Conservation (phyloP, 2,113 vertebrate genomes). For the Indicator maculatus region DNA sequence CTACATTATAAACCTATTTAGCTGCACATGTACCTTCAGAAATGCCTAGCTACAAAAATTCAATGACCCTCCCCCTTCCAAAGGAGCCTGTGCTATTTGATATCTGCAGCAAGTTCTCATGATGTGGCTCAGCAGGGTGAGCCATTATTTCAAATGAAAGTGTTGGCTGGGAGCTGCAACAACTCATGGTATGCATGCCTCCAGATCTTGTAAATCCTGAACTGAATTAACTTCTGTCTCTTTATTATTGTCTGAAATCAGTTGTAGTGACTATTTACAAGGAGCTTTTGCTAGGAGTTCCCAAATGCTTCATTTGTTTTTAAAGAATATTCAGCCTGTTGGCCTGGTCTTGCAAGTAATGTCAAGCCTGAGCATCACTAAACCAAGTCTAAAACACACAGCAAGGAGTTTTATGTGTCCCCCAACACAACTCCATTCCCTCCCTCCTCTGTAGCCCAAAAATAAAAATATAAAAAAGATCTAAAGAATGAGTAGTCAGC, state of each 20-base stretch:
- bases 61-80: neutral
- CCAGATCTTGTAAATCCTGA: neutral
- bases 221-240: slow-evolving; percentile 8
- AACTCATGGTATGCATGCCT: neutral
- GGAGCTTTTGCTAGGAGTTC: neutral
- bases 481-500: neutral
- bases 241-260: neutral
- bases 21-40: neutral
- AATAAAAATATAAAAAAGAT: neutral
- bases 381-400: neutral
- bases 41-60: slow-evolving; percentile 13
- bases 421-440: neutral
- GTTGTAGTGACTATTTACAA: neutral
- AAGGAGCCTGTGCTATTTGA: neutral
- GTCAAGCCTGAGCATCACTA: neutral
- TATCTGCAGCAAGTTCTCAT: slow-evolving; percentile 41
- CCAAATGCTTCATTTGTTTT: neutral
- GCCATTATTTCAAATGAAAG: slow-evolving; percentile 62
- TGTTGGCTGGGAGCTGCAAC: slow-evolving; percentile 19
- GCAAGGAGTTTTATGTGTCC: neutral
- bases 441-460: neutral
- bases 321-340: neutral
- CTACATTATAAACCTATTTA: slow-evolving; percentile 40
- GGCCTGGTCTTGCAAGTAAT: neutral
- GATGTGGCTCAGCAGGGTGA: slow-evolving; percentile 29